Percentiles rank a stretch among this genome's conserved stretches.
Conservation (phyloP, 1,140 invertebrate species). For the Akabosia matsudoensis region DNA sequence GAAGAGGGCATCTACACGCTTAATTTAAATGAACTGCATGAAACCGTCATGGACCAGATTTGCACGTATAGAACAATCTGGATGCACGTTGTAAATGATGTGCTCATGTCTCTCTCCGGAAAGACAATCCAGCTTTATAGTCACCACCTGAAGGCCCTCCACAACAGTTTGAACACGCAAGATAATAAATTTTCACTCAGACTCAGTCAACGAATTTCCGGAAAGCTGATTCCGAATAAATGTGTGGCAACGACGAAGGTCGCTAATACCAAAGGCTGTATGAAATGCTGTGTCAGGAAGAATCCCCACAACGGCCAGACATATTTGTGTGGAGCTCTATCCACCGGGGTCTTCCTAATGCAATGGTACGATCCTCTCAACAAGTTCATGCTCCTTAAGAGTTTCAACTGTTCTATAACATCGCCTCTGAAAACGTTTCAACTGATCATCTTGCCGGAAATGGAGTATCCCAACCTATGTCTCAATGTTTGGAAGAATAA, state of each 20-base stretch:
- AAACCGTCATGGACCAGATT: constrained; percentile 92
- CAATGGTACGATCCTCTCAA: constrained; percentile 99
- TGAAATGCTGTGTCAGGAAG: constrained; percentile 86
- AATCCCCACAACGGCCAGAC: constrained; percentile 98
- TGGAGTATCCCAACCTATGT: constrained; percentile 94
- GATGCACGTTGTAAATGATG: constrained; percentile 98
- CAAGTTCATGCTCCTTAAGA: constrained; percentile 97
- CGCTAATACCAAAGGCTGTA: constrained; percentile 92
- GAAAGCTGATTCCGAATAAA: constrained; percentile 86
- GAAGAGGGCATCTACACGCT: constrained; percentile 98
- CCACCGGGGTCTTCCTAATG: constrained; percentile 93
- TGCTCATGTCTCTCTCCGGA: constrained; percentile 95
- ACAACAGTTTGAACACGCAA: constrained; percentile 66
- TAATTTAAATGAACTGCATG: constrained; percentile 94
- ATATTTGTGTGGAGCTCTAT: constrained; percentile 90
- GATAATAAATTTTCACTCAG: constrained; percentile 82
- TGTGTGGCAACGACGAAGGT: constrained; percentile 90
- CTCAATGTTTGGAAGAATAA: constrained; percentile 78
- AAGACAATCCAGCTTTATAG: constrained; percentile 92
- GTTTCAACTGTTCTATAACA: constrained; percentile 78
- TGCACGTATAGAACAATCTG: constrained; percentile 90
- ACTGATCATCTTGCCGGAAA: constrained; percentile 93
- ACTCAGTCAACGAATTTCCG: constrained; percentile 85
- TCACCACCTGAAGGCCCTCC: constrained; percentile 84
- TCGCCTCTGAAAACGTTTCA: constrained; percentile 82